These are phyloP conservation scores for Dysdera silvatica DNA, from an alignment of 1,140 invertebrate species.

Conservation along the genomic window DNA sequence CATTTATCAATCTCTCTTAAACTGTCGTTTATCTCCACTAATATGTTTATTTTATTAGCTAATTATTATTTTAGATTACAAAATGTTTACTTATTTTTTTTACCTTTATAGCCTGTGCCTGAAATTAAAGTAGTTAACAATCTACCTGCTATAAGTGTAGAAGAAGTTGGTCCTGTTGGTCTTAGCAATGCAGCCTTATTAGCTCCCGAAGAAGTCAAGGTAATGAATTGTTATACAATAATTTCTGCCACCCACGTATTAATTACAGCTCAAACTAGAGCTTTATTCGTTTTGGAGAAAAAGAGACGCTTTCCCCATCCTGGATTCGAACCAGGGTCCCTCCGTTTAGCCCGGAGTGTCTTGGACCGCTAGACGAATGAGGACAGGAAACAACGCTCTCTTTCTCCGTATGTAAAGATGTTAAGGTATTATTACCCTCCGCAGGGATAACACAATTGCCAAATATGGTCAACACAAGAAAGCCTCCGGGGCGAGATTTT, in stretches of 20 bases:
- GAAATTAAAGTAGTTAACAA: constrained; percentile 89
- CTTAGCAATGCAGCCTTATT: constrained; percentile 74
- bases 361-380: not conserved
- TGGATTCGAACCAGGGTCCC: not conserved
- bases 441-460: too few species aligned
- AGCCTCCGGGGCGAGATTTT: too few species aligned
- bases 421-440: too few species aligned
- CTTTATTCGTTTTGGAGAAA: not conserved
- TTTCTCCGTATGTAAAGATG: not conserved
- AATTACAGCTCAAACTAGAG: not conserved
- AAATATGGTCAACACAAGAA: too few species aligned
- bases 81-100: not conserved
- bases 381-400: not conserved
- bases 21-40: not conserved
- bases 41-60: not conserved
- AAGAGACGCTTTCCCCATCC: not conserved
- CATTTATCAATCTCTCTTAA: too few species aligned
- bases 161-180: constrained; percentile 87
- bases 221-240: constrained; percentile 38
- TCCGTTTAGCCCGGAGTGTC: not conserved
- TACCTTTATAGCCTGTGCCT: constrained; percentile 55
- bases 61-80: not conserved
- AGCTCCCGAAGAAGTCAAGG: constrained; percentile 89
- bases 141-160: constrained; percentile 81
- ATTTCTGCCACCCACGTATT: not conserved